Percentiles rank a stretch among this genome's conserved stretches.
Conservation (phyloP, 2,113 vertebrate species). For the Malurus alboscapulatus region DNA sequence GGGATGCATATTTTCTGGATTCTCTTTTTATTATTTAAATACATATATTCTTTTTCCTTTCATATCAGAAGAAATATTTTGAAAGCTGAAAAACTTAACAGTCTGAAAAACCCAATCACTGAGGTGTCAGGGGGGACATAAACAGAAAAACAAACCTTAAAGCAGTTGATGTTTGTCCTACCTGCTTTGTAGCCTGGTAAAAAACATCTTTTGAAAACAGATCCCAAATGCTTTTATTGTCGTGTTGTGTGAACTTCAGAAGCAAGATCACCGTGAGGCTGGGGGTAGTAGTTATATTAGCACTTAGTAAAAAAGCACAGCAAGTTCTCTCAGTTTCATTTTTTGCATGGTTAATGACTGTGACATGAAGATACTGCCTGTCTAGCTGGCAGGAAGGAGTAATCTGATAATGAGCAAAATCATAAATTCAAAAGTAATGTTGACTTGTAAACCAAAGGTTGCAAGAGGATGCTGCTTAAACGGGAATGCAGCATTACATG, state of each 20-base stretch:
- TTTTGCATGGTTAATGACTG: not conserved
- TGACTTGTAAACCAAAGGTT: not conserved
- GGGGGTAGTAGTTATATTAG: not conserved
- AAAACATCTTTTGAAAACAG: slow-evolving; percentile 18
- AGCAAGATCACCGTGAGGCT: not conserved
- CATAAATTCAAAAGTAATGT: not conserved
- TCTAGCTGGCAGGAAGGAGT: not conserved
- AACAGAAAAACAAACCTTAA: not conserved
- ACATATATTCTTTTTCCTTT: not conserved
- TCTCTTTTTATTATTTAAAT: not conserved
- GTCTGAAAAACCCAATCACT: fast-evolving
- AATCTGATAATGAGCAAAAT: not conserved
- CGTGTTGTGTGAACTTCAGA: not conserved
- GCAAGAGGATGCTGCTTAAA: not conserved
- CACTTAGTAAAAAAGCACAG: not conserved
- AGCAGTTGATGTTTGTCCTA: not conserved
- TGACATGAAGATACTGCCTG: not conserved
- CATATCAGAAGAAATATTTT: not conserved
- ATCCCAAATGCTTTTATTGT: not conserved
- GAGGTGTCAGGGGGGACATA: not conserved
- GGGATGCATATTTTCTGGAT: not conserved
- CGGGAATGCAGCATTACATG: not conserved
- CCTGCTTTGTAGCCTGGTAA: not conserved
- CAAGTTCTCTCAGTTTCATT: not conserved
- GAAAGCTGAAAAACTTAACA: not conserved